These are phyloP conservation scores for Dromiciops gliroides DNA, from an alignment of 2,113 vertebrate species.

Conservation along the genomic window DNA sequence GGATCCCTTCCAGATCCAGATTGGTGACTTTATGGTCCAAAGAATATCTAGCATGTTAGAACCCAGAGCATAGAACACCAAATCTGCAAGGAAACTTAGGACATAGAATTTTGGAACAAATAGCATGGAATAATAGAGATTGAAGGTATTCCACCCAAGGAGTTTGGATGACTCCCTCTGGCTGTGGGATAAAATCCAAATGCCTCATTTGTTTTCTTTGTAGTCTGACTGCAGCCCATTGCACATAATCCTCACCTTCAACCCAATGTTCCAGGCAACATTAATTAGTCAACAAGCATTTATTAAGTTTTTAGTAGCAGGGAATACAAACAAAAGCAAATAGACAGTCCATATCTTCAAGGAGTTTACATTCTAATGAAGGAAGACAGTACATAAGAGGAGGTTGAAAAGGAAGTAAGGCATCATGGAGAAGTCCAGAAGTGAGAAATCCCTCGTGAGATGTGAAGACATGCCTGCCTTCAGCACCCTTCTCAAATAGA, in stretches of 20 bases:
- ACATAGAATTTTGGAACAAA: neutral
- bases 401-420: neutral
- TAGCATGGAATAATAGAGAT: neutral
- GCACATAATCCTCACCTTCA: neutral
- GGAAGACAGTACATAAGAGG: neutral
- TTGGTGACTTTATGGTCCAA: neutral
- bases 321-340: neutral
- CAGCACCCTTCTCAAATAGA: neutral
- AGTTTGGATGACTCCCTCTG: neutral
- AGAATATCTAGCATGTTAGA: neutral
- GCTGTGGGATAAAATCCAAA: neutral
- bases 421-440: neutral
- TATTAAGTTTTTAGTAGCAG: neutral
- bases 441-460: neutral
- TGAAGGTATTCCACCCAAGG: neutral
- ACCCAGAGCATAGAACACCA: neutral
- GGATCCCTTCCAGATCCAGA: neutral
- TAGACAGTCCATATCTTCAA: neutral
- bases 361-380: neutral
- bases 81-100: neutral
- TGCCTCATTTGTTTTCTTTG: neutral
- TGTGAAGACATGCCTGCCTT: neutral
- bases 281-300: neutral
- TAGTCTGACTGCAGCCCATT: neutral
- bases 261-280: neutral